Evolutionary conservation across 2,888 invertebrate species (phyloP), one percentile per base, ranked within the genome.

Genomic region (Seira sanloemensis): DNA sequence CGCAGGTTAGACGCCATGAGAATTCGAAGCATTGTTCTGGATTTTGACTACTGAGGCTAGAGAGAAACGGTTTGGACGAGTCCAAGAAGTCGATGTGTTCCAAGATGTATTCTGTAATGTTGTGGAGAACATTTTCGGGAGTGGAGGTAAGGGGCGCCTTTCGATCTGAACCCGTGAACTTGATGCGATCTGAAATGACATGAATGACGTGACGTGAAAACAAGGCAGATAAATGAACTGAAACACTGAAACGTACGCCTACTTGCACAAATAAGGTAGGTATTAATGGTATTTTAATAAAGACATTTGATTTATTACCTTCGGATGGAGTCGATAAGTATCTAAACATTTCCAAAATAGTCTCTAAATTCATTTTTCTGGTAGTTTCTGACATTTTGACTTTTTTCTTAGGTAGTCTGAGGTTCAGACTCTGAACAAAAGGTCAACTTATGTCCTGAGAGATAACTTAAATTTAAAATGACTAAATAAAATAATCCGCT

Each of bases 1-100:
- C 50, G 54, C 86, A 87, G 0, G 85, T 83, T 0, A 88, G 65
- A 25, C 84, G 86, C 87, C 87, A 88, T 1, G 84, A 83, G 73
- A 58, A 4, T 76, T 80, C 12, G 7, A n/a, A 26, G 2, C 18
- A 19, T 1, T 66, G 2, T 21, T 37, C 16, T 12, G 54, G 25
- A 46, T 2, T 73, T 19, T 21, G 1, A 24, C 37, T 26, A 9
- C n/a, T 7, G 58, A 58, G 27, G 27, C 7, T n/a, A 66, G 26
- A 25, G 25, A 77, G 9, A 1, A 82, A 67, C 26, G n/a, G 9
- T 66, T 72, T 77, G 1, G 82, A 82, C 7, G 77, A 77, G 12
- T 77, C 72, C 58, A 82, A 27, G 24, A 72, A 72, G 4, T 77
- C 77, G 0, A 82, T 37, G 19, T 76, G 71, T 7, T 65, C 54